A percentile compares a stretch with the other conserved stretches of the same genome.
These are phyloP conservation scores for Oceanodroma tethys DNA, from an alignment of 2,113 vertebrate species.

Conservation along the genomic window DNA sequence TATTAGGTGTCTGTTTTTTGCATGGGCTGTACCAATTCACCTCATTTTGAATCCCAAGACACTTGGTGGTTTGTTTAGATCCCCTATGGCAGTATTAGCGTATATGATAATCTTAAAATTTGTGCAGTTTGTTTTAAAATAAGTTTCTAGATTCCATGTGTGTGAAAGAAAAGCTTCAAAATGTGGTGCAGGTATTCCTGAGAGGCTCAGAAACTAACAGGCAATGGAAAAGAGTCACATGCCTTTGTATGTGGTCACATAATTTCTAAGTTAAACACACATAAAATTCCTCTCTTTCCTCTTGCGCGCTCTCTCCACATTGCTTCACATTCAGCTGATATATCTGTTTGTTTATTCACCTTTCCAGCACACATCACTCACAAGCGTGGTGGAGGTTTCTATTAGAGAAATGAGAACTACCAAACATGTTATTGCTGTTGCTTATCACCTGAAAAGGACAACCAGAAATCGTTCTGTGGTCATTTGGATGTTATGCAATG, in stretches of 20 bases:
- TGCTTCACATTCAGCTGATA: neutral
- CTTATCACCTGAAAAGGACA: conserved; percentile 29
- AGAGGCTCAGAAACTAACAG: neutral
- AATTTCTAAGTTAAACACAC: neutral
- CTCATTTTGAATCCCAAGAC: neutral
- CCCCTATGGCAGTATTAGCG: neutral
- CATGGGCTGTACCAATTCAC: neutral
- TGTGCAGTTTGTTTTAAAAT: neutral
- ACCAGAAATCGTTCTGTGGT: neutral
- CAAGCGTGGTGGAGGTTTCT: neutral
- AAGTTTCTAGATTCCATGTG: neutral
- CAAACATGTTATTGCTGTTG: conserved; percentile 9
- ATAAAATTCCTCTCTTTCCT: neutral
- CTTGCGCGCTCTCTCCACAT: neutral
- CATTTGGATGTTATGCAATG: neutral
- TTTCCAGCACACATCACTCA: neutral
- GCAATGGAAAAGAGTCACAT: neutral
- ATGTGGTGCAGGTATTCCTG: neutral
- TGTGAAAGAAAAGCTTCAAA: neutral
- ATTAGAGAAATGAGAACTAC: neutral
- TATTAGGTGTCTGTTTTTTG: neutral
- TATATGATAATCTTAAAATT: neutral
- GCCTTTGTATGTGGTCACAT: neutral
- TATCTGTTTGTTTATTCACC: neutral
- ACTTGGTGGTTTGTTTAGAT: neutral